phyloP scores from a whole-genome alignment of 2,888 invertebrate species.

The Diaperis boleti region DNA sequence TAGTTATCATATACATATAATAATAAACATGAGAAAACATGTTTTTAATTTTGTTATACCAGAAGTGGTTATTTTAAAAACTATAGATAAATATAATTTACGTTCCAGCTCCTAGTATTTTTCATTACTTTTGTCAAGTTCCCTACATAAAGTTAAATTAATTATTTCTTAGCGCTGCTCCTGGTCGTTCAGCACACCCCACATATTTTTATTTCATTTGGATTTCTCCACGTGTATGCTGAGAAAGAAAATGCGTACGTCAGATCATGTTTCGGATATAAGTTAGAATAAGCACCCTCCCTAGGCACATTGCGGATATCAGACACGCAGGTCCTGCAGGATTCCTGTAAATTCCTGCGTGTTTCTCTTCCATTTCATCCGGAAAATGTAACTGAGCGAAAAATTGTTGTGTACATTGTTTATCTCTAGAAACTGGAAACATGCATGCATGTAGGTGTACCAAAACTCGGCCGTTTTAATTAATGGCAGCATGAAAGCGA shows the following conservation, averaged over 20 bases:
- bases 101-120: not conserved
- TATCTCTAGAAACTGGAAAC: slow-evolving; percentile 36
- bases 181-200: slow-evolving; percentile 3
- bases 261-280: slow-evolving; percentile 55
- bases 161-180: slow-evolving; percentile 13
- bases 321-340: slow-evolving; percentile 51
- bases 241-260: slow-evolving; percentile 47
- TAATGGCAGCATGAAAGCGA: slow-evolving; percentile 26
- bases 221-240: slow-evolving; percentile 34
- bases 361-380: slow-evolving; percentile 41
- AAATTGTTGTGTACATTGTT: slow-evolving; percentile 46
- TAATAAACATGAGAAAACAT: too few species aligned
- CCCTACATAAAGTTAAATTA: not conserved
- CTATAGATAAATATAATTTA: too few species aligned
- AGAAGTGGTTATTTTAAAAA: too few species aligned
- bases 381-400: slow-evolving; percentile 50
- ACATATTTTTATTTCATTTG: slow-evolving; percentile 32
- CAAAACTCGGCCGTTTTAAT: slow-evolving; percentile 2
- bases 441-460: slow-evolving; percentile 25
- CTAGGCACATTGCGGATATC: slow-evolving; percentile 56
- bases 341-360: slow-evolving; percentile 42
- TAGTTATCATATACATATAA: too few species aligned
- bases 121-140: not conserved
- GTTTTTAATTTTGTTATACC: too few species aligned
- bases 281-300: slow-evolving; percentile 57